A percentile compares a stretch with the other conserved stretches of the same genome.
Evolutionary conservation across 2,888 invertebrate species (phyloP).

Genomic region (Eudemis profundana): DNA sequence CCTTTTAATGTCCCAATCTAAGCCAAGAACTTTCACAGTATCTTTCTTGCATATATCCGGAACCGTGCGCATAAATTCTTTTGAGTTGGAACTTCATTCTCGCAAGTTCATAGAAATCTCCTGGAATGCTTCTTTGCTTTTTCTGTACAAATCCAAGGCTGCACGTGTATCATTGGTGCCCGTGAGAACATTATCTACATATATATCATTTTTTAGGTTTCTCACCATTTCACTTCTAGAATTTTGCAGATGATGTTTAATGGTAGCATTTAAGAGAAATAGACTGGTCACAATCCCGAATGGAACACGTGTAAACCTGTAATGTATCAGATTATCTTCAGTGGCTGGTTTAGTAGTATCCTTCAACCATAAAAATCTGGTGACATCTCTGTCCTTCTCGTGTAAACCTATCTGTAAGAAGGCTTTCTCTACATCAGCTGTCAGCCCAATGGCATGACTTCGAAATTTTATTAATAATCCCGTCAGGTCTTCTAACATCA

Average conservation of each 20-base stretch:
- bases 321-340: slow-evolving; percentile 38
- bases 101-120: slow-evolving; percentile 43
- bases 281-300: slow-evolving; percentile 45
- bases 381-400: too few relatives aligned
- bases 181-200: slow-evolving; percentile 39
- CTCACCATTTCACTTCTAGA: neutral
- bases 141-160: slow-evolving; percentile 4
- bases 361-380: too few relatives aligned
- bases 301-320: slow-evolving; percentile 39
- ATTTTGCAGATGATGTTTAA: slow-evolving; percentile 22
- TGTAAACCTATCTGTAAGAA: slow-evolving; percentile 44
- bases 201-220: slow-evolving; percentile 18
- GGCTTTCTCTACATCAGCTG: too few relatives aligned
- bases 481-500: slow-evolving; percentile 50
- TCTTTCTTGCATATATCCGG: neutral
- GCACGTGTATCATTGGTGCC: neutral
- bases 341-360: slow-evolving; percentile 12
- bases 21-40: neutral
- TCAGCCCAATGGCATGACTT: slow-evolving; percentile 44
- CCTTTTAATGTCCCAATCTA: neutral
- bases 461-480: slow-evolving; percentile 49
- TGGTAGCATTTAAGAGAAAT: slow-evolving; percentile 1
- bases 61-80: slow-evolving; percentile 14
- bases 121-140: slow-evolving; percentile 17
- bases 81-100: slow-evolving; percentile 41